Evolutionary conservation across 2,113 vertebrate species (phyloP).

Genomic region (Dendropsophus ebraccatus): DNA sequence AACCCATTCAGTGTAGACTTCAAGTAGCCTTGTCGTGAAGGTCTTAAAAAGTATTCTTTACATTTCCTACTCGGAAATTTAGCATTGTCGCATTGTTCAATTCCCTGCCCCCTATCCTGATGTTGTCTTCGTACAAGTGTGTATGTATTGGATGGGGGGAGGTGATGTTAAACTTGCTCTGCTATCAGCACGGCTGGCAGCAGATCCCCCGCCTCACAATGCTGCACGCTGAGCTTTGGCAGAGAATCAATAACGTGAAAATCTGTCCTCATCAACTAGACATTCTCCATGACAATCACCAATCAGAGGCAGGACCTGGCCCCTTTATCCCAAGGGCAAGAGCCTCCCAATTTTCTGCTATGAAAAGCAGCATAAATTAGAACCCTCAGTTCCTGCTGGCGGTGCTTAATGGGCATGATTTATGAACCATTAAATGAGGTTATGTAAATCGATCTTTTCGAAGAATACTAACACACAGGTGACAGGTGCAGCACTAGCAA

Average conservation of each 20-base stretch:
- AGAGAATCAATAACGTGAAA: slow-evolving; percentile 99
- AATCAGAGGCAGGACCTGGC: slow-evolving; percentile 99
- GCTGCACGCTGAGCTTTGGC: slow-evolving; percentile 98
- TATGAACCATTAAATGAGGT: slow-evolving; percentile 99
- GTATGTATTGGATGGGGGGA: slow-evolving; percentile 65
- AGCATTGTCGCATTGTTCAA: slow-evolving; percentile 76
- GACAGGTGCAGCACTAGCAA: slow-evolving; percentile 97
- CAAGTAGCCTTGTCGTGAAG: not conserved
- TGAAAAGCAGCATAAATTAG: slow-evolving; percentile 99
- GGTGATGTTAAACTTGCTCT: slow-evolving; percentile 82
- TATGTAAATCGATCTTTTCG: slow-evolving; percentile 99
- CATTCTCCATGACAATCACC: slow-evolving; percentile 99
- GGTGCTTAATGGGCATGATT: slow-evolving; percentile 99
- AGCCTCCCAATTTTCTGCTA: slow-evolving; percentile 99
- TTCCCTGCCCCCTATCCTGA: slow-evolving; percentile 69
- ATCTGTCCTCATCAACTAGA: slow-evolving; percentile 99
- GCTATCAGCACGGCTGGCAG: slow-evolving; percentile 82
- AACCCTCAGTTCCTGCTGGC: slow-evolving; percentile 99
- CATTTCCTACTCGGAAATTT: slow-evolving; percentile 79
- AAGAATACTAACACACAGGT: slow-evolving; percentile 98
- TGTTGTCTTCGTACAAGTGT: slow-evolving; percentile 79
- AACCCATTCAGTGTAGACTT: not conserved
- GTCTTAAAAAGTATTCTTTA: slow-evolving; percentile 67
- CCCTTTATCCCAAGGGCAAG: slow-evolving; percentile 98
- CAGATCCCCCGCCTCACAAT: slow-evolving; percentile 87